These are phyloP conservation scores for Adelphocoris suturalis DNA, from an alignment of 2,888 invertebrate genomes.

Conservation along the genomic window DNA sequence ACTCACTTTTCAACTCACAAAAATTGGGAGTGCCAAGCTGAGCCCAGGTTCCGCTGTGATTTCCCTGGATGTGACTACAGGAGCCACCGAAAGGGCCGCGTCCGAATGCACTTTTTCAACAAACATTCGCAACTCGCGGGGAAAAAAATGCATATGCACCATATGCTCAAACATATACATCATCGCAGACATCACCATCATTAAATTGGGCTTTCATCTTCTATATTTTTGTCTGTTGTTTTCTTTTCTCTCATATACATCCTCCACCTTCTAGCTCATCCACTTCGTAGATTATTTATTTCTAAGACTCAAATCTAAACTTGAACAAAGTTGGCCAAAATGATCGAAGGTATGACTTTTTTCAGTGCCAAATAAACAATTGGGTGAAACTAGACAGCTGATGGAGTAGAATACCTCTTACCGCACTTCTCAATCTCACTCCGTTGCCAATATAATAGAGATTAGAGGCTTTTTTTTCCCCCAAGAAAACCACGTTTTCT, in stretches of 20 bases:
- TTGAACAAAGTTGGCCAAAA: no score
- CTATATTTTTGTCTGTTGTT: not conserved
- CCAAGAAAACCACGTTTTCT: no score
- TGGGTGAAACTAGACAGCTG: no score
- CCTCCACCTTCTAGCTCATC: no score
- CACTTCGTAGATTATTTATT: no score
- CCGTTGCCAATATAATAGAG: no score
- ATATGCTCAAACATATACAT: not conserved
- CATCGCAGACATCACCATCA: constrained; percentile 32
- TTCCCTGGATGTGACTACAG: constrained; percentile 57
- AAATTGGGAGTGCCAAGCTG: constrained; percentile 77
- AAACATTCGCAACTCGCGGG: constrained; percentile 17
- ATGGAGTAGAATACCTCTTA: no score
- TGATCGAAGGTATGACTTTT: no score
- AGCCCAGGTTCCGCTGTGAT: constrained; percentile 73
- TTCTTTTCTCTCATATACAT: not conserved
- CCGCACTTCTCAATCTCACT: no score
- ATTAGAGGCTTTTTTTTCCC: no score
- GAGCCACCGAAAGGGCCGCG: constrained; percentile 60
- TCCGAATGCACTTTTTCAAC: constrained; percentile 43
- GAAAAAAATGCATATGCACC: not conserved
- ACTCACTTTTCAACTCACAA: constrained; percentile 76
- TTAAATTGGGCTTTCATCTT: not conserved
- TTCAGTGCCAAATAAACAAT: no score
- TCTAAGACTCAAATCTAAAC: no score